phyloP scores from a whole-genome alignment of 2,797 vertebrate genomes.

The Gastrophryne carolinensis region DNA sequence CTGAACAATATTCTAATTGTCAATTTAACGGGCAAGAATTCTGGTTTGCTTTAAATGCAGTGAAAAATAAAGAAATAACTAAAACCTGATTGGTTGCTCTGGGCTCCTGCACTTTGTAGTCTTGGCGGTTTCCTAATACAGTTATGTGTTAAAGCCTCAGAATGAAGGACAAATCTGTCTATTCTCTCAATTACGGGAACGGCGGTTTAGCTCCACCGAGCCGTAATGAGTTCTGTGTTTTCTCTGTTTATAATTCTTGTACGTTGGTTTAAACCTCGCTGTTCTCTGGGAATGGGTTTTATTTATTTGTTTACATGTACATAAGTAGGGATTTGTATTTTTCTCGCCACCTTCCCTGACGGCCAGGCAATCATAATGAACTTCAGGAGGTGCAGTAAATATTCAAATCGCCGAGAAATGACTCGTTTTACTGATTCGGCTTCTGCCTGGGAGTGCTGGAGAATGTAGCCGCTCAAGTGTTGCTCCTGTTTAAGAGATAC shows the following conservation, averaged over 20 bases:
- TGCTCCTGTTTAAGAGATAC: slow-evolving; percentile 60
- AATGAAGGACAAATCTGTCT: neutral
- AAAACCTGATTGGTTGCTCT: too few relatives aligned
- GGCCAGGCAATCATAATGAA: slow-evolving; percentile 74
- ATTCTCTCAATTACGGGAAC: neutral
- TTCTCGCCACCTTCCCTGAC: slow-evolving; percentile 71
- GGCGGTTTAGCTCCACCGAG: neutral
- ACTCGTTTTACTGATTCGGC: slow-evolving; percentile 74
- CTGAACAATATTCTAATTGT: too few relatives aligned
- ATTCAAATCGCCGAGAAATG: slow-evolving; percentile 75
- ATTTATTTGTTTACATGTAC: slow-evolving; percentile 61
- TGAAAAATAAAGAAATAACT: too few relatives aligned
- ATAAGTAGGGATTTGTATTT: slow-evolving; percentile 64
- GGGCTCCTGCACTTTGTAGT: neutral
- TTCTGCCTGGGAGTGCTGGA: slow-evolving; percentile 67
- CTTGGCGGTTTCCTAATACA: neutral
- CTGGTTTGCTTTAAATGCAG: too few relatives aligned
- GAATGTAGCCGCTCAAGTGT: slow-evolving; percentile 46
- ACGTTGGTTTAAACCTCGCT: slow-evolving; percentile 23
- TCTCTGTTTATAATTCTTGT: slow-evolving; percentile 15
- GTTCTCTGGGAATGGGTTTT: slow-evolving; percentile 41
- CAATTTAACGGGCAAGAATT: too few relatives aligned
- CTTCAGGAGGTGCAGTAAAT: slow-evolving; percentile 78
- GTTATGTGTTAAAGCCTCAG: neutral
- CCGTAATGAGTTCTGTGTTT: neutral